Base-by-base conservation (phyloP, 2,888 invertebrate species). In the Blastobasis adustella region DNA sequence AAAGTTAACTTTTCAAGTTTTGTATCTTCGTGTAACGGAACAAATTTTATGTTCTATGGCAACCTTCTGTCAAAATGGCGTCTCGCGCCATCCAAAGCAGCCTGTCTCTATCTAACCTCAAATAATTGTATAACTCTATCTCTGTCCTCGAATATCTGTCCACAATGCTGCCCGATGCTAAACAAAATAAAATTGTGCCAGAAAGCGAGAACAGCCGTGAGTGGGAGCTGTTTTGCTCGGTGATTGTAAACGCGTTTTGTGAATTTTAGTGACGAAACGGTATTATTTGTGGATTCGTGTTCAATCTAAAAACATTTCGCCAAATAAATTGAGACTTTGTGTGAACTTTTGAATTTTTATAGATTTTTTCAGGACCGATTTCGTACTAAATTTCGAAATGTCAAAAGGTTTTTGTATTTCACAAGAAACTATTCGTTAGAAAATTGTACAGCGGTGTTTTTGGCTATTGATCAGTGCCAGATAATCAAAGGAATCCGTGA, bases 241-340 rank as follows among this genome's bases (percentile, higher is more conserved):
- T 71, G 76, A 59, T 75, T 72, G 75, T 73, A 68, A 64, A 74
- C 75, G 65, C 64, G 73, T 75, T 73, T 71, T 67, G 55, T 53
- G 57, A 57, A 65, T 70, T 69, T 60, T 71, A 63, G 65, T 69
- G 71, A 70, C 68, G 73, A 68, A 63, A 64, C 66, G 65, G 48
- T 66, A 67, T 67, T 63, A 63, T 68, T 67, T 65, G 71, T 69
- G 69, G 59, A 54, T 49, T 51, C 45, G 46, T 51, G 46, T 45
- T 46, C 57, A 59, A 59, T 58, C 59, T 53, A 61, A 49, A 45
- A 53, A 36, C 61, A 58, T 63, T 56, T 60, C 58, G 54, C 39
- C 9, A 46, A 46, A 49, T 54, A 58, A 37, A 36, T 46, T 23
- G 23, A 54, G 51, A 58, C 45, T 58, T 54, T 51, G 46, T 57